Percentiles rank a stretch among this genome's conserved stretches.
phyloP scores from a whole-genome alignment of 2,888 invertebrate species.

The Pharmacophagus antenor region DNA sequence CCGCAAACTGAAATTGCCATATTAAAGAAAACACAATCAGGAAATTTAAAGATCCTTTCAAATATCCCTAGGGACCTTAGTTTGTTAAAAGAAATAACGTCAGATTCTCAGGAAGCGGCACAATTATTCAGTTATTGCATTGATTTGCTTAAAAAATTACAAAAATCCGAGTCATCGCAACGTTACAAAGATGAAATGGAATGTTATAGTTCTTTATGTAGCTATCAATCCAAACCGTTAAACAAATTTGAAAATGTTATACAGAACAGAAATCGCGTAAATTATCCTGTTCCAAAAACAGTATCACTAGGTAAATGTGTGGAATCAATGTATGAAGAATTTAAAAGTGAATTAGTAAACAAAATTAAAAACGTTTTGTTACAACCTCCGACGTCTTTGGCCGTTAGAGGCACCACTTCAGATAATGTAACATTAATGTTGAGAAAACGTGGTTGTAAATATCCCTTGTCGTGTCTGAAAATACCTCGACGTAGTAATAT shows the following conservation, averaged over 20 bases:
- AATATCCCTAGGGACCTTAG: conserved; percentile 1
- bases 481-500: conserved; percentile 57
- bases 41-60: conserved; percentile 47
- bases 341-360: conserved; percentile 49
- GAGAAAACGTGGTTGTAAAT: conserved; percentile 3
- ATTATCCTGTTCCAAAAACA: neutral
- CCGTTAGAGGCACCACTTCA: conserved; percentile 8
- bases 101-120: neutral
- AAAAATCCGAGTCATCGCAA: neutral
- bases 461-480: conserved; percentile 42
- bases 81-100: neutral
- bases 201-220: neutral
- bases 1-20: conserved; percentile 41
- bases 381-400: conserved; percentile 9
- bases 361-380: conserved; percentile 47
- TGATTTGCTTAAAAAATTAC: conserved; percentile 32
- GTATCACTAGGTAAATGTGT: conserved; percentile 49
- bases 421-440: conserved; percentile 12
- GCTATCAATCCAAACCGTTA: conserved; percentile 35
- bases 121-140: conserved; percentile 15
- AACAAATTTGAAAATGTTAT: conserved; percentile 3
- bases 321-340: conserved; percentile 50
- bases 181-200: neutral
- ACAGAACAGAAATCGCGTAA: conserved; percentile 39
- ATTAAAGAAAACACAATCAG: conserved; percentile 49